Evolutionary conservation across 2,113 vertebrate genomes (phyloP), one percentile per base, ranked within the genome.

Genomic region (Apodemus speciosus): DNA sequence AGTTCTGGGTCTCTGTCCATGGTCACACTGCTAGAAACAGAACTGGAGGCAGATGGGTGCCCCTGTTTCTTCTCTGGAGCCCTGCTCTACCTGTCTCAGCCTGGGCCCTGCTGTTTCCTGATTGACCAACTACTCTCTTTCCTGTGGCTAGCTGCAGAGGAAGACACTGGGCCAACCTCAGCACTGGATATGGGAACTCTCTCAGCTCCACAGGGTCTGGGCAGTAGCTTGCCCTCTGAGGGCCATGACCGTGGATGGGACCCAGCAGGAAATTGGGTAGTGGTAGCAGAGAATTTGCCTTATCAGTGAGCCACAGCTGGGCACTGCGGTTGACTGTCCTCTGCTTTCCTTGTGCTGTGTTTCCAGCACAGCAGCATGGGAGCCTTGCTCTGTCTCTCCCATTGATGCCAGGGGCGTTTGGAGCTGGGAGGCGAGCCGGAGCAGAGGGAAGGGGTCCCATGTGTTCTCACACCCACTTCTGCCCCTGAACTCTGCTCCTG

Each of bases 261-360:
- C 58, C 4, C 27, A 58, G 30, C 68, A 51, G 93, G n/a, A 92
- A 88, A 71, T n/a, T 71, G 3, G 3, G 73, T 49, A 64, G 86
- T 43, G 83, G 72, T 13, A 14, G 56, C 69, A 43, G 85, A 89
- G 81, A 83, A 73, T 64, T 75, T 9, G 77, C 76, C 95, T 96
- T 96, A 95, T 97, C 93, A 96, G 81, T 2, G 83, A 85, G 85
- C 85, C 72, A 77, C 95, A 94, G 94, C 92, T 69, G 72, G 91
- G 85, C 32, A 51, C 58, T 66, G 85, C 13, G n/a, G 94, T 84
- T 90, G 88, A 95, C 84, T 93, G 92, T 94, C 76, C 76, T 89
- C 35, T 91, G 93, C 89, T 92, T 95, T 93, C 76, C 85, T 86
- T 79, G 81, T 71, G 77, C 49, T 72, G 0, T 49, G 93, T 94